Base-by-base conservation (phyloP, 2,113 vertebrate genomes). In the Isurus oxyrinchus region DNA sequence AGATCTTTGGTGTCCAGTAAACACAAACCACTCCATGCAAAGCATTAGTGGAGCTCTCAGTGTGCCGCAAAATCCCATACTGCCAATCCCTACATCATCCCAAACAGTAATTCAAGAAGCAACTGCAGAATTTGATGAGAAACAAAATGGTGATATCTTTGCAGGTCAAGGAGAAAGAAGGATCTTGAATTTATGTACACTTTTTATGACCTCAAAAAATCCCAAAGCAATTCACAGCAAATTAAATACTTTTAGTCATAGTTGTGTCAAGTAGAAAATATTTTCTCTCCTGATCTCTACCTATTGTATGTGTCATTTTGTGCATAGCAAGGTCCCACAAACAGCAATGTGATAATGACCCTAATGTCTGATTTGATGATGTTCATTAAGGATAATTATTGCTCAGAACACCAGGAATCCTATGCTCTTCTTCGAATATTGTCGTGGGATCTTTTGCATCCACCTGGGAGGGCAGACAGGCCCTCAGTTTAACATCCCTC, bases 291-390 rank as follows among this genome's bases (percentile, higher is more conserved):
- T 84, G 79, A 84, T 84, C n/a, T 84, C 79, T 44, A 84, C n/a
- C 79, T n/a, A 84, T 84, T 84, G 40, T 84, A 84, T 84, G 79
- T 84, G n/a, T 44, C 79, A 84, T 19, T 81, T 72, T 81, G n/a
- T 40, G 14, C 16, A 19, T 21, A 84, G 40, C n/a, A 84, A 84
- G 40, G 40, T 84, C 79, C 16, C 3, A 84, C 79, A 81, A 81
- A 81, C n/a, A 40, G n/a, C n/a, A 81, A 5, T 84, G 69, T 16
- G 16, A 44, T 84, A 84, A 40, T 84, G 14, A 40, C 4, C n/a
- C 16, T n/a, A 84, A 3, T n/a, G 44, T 16, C 35, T 81, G 14
- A 81, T 40, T 81, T 81, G 19, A 13, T 81, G n/a, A 81, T 81
- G 35, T 19, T 44, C 25, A 14, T 84, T 19, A 35, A 40, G 16